Evolutionary conservation across 2,113 vertebrate species (phyloP), one percentile per base, ranked within the genome.

Genomic region (Cyanoderma ruficeps): DNA sequence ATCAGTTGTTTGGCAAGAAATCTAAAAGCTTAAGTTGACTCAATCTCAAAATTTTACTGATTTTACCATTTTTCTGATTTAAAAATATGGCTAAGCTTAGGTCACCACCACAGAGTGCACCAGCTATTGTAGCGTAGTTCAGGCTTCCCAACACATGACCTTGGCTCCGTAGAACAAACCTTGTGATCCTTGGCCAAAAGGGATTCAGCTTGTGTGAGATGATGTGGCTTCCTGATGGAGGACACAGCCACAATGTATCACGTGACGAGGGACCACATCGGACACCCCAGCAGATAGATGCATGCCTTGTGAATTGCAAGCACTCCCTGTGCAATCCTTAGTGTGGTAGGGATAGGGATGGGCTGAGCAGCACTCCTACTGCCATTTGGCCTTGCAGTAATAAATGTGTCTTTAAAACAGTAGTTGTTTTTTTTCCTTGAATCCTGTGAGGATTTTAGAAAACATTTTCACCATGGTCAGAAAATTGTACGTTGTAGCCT

Each of bases 251-350:
- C 21, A 4, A 25, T 56, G 31, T 35, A 13, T 76, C 30, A 14
- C 24, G 9, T 3, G 2, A 7, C 25, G 35, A 71, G 47, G 9
- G 30, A 18, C 22, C 1, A 0, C 42, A 63, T 61, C 15, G 14
- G 21, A 20, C 30, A 42, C 15, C 20, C 13, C 15, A 50, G 55
- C 1, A 83, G 46, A 30, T 78, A 83, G 46, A 30, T 78, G 8
- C 27, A 4, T 44, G 10, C 9, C n/a, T 49, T 6, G 1, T 60
- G 70, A 69, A 41, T 76, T 44, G 33, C 53, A 35, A 52, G 49
- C 28, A 6, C 11, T 79, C 16, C 18, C 59, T 16, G 7, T 1
- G 4, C 33, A 39, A 0, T 49, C 55, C 33, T 52, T 33, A 10
- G 27, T 57, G 89, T 65, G 31, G 13, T 37, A 19, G 47, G 47